These are phyloP conservation scores for Heloderma charlesbogerti DNA, from an alignment of 2,113 vertebrate species.

Conservation along the genomic window DNA sequence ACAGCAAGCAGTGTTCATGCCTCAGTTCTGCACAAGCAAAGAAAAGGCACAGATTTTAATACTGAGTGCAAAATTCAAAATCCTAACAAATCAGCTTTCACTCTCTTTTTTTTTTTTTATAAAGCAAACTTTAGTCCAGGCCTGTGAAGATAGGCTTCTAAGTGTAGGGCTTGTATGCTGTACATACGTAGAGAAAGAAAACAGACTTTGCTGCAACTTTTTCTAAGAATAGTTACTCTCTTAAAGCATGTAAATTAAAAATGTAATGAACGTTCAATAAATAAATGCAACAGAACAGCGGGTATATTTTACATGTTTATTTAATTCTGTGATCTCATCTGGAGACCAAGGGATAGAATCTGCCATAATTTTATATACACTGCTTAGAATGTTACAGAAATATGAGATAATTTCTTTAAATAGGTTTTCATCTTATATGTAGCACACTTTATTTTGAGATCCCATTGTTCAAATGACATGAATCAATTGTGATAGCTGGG, in stretches of 20 bases:
- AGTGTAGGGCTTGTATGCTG: neutral
- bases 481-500: neutral
- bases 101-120: neutral
- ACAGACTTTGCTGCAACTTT: neutral
- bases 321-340: constrained; percentile 49
- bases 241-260: neutral
- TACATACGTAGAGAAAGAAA: neutral
- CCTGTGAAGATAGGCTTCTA: neutral
- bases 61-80: neutral
- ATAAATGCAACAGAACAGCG: constrained; percentile 4
- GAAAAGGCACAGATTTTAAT: neutral
- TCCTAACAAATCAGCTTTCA: neutral
- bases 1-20: neutral
- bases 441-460: neutral
- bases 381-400: constrained; percentile 49
- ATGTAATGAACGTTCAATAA: constrained; percentile 14
- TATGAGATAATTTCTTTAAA: constrained; percentile 11
- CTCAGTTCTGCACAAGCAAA: neutral
- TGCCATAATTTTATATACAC: constrained; percentile 27
- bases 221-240: neutral
- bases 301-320: constrained; percentile 51
- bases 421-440: constrained; percentile 38
- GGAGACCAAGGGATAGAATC: constrained; percentile 61
- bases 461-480: neutral
- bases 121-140: neutral